These are phyloP conservation scores for Scolanthus callimorphus DNA, from an alignment of 92 coral and sea anemone species.

Conservation along the genomic window DNA sequence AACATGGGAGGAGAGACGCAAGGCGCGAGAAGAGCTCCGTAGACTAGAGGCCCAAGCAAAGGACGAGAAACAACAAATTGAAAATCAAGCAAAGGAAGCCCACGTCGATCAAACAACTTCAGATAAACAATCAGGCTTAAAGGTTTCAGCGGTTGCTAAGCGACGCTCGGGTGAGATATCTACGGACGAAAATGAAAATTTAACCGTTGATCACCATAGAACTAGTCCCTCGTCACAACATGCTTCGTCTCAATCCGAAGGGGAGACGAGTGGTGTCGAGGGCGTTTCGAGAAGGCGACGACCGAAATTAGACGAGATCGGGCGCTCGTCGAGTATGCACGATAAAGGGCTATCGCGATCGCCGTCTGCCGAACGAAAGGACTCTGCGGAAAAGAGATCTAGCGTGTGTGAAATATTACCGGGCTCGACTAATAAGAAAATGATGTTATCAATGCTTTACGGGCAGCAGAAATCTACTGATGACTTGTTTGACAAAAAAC, in stretches of 20 bases:
- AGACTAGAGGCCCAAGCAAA: constrained; percentile 9
- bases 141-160: constrained; percentile 5
- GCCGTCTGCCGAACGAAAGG: constrained; percentile 32
- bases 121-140: not conserved
- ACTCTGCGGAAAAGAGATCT: constrained; percentile 39
- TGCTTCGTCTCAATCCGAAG: not conserved
- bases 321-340: constrained; percentile 5
- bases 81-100: not conserved
- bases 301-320: constrained; percentile 30
- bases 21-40: constrained; percentile 30
- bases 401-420: constrained; percentile 83
- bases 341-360: constrained; percentile 23
- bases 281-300: constrained; percentile 7
- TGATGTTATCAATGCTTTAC: constrained; percentile 87
- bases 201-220: not conserved
- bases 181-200: constrained; percentile 36
- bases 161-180: constrained; percentile 42
- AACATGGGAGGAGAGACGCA: constrained; percentile 31
- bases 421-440: constrained; percentile 67
- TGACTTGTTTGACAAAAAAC: constrained; percentile 58
- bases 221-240: not conserved
- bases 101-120: constrained; percentile 3
- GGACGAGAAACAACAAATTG: constrained; percentile 14
- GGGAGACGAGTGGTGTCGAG: constrained; percentile 13
- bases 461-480: constrained; percentile 82